Percentiles rank a stretch among this genome's conserved stretches.
These are phyloP conservation scores for Synchiropus splendidus DNA, from an alignment of 2,113 vertebrate species.

Conservation along the genomic window DNA sequence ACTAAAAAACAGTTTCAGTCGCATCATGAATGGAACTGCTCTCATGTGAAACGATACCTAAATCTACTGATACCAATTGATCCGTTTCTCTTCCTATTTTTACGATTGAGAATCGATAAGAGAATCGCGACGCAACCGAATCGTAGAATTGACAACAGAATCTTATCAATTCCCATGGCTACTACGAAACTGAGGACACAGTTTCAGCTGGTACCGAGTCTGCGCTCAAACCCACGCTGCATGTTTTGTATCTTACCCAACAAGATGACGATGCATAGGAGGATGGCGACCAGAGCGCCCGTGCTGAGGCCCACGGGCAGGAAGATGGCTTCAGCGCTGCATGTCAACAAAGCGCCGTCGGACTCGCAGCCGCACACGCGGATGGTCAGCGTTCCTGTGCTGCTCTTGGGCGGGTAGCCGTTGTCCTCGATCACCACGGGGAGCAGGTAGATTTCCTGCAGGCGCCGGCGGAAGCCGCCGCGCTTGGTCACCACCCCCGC, in stretches of 20 bases:
- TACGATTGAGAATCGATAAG: no score
- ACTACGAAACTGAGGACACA: no score
- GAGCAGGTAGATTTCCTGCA: constrained; percentile 85
- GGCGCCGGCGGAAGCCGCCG: constrained; percentile 79
- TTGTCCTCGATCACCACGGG: constrained; percentile 88
- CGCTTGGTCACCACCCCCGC: constrained; percentile 85
- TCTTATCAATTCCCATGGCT: no score
- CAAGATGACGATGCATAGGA: constrained; percentile 88
- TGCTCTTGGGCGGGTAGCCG: constrained; percentile 87
- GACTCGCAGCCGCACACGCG: constrained; percentile 87
- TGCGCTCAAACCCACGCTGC: no score
- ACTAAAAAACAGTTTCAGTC: no score
- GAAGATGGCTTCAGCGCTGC: constrained; percentile 91
- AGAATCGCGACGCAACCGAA: no score
- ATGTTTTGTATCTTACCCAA: constrained; percentile 72
- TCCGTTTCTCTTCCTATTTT: no score
- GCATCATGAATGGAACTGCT: no score
- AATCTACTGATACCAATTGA: no score
- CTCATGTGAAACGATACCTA: no score
- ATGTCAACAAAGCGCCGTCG: constrained; percentile 84
- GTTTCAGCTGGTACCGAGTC: no score
- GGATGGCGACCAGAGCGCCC: constrained; percentile 88
- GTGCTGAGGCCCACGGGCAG: constrained; percentile 95
- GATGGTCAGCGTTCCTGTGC: constrained; percentile 90
- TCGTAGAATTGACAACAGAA: no score